A percentile compares a stretch with the other conserved stretches of the same genome.
Conservation (phyloP, 1,140 invertebrate species). For the Drosophila nasuta region DNA sequence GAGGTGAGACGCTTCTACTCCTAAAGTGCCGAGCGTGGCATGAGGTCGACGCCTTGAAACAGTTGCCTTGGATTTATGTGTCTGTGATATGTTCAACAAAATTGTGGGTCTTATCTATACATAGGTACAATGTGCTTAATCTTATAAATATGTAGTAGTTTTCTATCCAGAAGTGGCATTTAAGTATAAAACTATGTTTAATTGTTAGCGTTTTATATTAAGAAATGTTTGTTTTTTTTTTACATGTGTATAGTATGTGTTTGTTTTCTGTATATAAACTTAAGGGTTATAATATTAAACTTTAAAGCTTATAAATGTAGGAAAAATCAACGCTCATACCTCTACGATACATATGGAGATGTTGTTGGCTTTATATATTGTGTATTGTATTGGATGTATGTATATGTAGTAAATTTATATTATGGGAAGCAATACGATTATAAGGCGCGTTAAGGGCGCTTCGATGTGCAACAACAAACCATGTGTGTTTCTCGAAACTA, state of each 20-base stretch:
- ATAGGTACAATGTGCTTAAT: conserved; percentile 4
- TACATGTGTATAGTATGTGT: conserved; percentile 35
- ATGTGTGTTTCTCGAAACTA: conserved; percentile 44
- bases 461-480: conserved; percentile 71
- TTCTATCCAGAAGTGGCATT: conserved; percentile 51
- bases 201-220: conserved; percentile 60
- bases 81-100: conserved; percentile 68
- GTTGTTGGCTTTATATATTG: conserved; percentile 40
- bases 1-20: conserved; percentile 94
- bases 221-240: conserved; percentile 70
- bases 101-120: conserved; percentile 52
- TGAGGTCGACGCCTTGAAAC: neutral
- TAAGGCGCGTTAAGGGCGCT: conserved; percentile 39
- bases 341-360: conserved; percentile 42
- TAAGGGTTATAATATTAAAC: conserved; percentile 63
- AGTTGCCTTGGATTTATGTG: conserved; percentile 49
- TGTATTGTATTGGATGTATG: conserved; percentile 42
- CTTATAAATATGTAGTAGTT: conserved; percentile 13
- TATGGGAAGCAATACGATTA: conserved; percentile 69
- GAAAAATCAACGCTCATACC: conserved; percentile 66
- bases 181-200: conserved; percentile 52
- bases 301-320: conserved; percentile 73
- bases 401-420: conserved; percentile 15
- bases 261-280: conserved; percentile 70
- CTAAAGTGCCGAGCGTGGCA: conserved; percentile 77